Evolutionary conservation across 2,113 vertebrate species (phyloP).

Genomic region (Cyprinus carpio): DNA sequence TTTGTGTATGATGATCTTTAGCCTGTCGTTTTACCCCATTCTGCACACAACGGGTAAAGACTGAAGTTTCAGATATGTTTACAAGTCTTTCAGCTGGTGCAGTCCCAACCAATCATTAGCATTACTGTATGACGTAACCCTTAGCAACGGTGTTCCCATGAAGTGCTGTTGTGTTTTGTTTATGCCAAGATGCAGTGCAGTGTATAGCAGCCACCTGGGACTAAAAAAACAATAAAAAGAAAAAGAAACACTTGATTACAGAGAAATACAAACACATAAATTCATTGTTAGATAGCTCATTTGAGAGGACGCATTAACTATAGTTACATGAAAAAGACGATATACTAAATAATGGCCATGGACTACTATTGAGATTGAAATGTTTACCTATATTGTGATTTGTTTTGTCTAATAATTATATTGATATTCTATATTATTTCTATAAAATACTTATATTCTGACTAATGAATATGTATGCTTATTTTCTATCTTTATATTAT

Average conservation of each 20-base stretch:
- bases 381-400: too few relatives aligned
- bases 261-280: conserved; percentile 5
- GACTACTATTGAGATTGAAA: background rate
- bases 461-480: background rate
- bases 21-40: background rate
- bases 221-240: conserved; percentile 1
- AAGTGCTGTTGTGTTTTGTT: conserved; percentile 33
- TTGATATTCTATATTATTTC: too few relatives aligned
- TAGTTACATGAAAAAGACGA: background rate
- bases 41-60: background rate
- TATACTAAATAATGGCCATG: background rate
- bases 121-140: conserved; percentile 2
- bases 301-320: background rate
- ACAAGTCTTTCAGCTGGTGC: too few relatives aligned
- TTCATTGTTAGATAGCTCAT: background rate
- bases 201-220: conserved; percentile 28
- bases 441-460: too few relatives aligned
- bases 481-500: background rate
- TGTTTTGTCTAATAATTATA: too few relatives aligned
- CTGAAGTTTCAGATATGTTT: conserved; percentile 29
- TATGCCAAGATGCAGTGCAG: conserved; percentile 17
- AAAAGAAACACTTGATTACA: conserved; percentile 8
- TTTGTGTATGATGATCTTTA: conserved; percentile 22
- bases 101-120: too few relatives aligned
- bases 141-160: background rate